Evolutionary conservation across 2,797 vertebrate genomes (phyloP).

Genomic region (Gallinago solitaria): DNA sequence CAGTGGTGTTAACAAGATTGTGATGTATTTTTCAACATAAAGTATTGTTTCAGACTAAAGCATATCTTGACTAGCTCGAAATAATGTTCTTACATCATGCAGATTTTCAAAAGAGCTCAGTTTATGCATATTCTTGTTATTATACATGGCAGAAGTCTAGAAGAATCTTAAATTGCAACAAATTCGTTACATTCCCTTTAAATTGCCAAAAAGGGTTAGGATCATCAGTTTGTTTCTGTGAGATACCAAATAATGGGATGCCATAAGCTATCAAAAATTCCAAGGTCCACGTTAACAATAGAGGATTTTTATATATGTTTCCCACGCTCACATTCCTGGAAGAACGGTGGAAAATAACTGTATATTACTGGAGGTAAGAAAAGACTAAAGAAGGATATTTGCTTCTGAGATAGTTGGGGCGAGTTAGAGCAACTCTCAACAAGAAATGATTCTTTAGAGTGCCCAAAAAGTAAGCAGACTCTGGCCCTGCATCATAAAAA

Average conservation of each 20-base stretch:
- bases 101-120: background rate
- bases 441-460: background rate
- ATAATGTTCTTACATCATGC: background rate
- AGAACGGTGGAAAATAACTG: background rate
- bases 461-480: background rate
- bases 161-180: background rate
- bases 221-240: background rate
- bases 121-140: background rate
- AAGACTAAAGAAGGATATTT: background rate
- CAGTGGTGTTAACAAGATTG: background rate
- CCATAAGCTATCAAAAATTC: background rate
- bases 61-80: background rate
- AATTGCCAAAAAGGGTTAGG: background rate
- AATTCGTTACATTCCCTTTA: background rate
- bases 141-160: background rate
- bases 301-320: accelerated
- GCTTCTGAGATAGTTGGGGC: background rate
- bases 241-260: background rate
- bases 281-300: background rate
- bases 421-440: background rate
- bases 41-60: background rate
- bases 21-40: background rate
- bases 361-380: background rate
- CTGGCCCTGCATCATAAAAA: background rate
- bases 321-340: background rate